Evolutionary conservation across 1,140 invertebrate species (phyloP).

Genomic region (Lethrus apterus): DNA sequence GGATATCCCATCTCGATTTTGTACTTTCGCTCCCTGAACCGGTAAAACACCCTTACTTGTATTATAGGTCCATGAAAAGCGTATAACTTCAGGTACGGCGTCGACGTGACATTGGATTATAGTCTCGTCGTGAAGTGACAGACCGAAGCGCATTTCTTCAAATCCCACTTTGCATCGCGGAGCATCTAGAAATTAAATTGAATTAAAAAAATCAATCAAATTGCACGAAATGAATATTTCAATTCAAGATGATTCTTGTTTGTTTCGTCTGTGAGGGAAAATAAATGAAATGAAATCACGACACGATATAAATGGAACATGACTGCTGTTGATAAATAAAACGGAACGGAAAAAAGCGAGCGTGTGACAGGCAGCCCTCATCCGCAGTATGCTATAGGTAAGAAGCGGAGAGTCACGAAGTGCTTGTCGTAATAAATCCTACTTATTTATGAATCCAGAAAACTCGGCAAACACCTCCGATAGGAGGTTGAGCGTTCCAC

Average conservation of each 20-base stretch:
- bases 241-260: no score
- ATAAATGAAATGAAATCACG: no score
- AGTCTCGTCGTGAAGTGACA: slow-evolving; percentile 50
- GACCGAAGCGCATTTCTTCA: slow-evolving; percentile 50
- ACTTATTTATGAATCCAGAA: slow-evolving; percentile 33
- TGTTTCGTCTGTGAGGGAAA: no score
- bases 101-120: slow-evolving; percentile 74
- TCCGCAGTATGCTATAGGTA: slow-evolving; percentile 28
- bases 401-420: slow-evolving; percentile 30
- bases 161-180: slow-evolving; percentile 54
- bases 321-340: no score
- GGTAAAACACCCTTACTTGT: slow-evolving; percentile 62
- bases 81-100: slow-evolving; percentile 61
- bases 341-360: slow-evolving; percentile 9
- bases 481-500: slow-evolving; percentile 20
- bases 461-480: slow-evolving; percentile 24
- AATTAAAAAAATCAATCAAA: no score
- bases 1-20: slow-evolving; percentile 58
- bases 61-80: slow-evolving; percentile 76
- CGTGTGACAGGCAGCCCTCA: slow-evolving; percentile 31
- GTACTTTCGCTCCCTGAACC: slow-evolving; percentile 50
- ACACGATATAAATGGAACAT: no score
- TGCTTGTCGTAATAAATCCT: slow-evolving; percentile 31
- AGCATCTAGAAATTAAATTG: slow-evolving; percentile 46
- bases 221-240: background rate